Percentiles rank a stretch among this genome's conserved stretches.
These are phyloP conservation scores for Brenthis hecate DNA, from an alignment of 2,888 invertebrate genomes.

Conservation along the genomic window DNA sequence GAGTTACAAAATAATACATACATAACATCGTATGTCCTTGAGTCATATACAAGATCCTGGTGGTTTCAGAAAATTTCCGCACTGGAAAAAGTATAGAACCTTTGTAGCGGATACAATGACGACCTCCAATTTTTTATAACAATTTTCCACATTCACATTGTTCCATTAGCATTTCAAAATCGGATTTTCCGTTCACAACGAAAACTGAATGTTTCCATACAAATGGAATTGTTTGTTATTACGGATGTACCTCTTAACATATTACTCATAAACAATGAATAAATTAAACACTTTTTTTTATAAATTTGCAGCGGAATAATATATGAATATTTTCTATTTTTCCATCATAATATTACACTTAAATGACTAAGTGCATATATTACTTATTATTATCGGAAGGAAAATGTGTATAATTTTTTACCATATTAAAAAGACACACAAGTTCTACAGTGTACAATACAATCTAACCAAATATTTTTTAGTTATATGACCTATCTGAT, in stretches of 20 bases:
- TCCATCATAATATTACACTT: constrained; percentile 10
- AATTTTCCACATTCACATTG: constrained; percentile 30
- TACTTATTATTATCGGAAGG: background rate
- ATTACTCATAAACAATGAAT: constrained; percentile 36
- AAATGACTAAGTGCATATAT: constrained; percentile 1
- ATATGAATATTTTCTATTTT: constrained; percentile 25
- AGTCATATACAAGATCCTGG: constrained; percentile 32
- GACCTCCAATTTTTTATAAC: constrained; percentile 26
- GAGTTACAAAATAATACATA: background rate
- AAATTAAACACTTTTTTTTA: constrained; percentile 17
- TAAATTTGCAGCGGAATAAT: constrained; percentile 22
- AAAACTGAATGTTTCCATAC: constrained; percentile 38
- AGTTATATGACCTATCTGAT: no score
- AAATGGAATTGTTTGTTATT: constrained; percentile 35
- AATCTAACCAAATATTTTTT: no score
- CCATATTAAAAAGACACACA: no score
- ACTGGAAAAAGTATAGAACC: constrained; percentile 37
- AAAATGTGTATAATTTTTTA: background rate
- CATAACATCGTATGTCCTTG: constrained; percentile 18
- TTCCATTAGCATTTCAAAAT: constrained; percentile 33
- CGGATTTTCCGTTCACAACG: constrained; percentile 32
- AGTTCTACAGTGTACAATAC: no score
- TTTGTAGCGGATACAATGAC: constrained; percentile 32
- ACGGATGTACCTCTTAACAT: constrained; percentile 27
- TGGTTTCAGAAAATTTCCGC: constrained; percentile 32